Evolutionary conservation across 1,140 invertebrate genomes (phyloP).

Genomic region (Drosophila kohkoa): DNA sequence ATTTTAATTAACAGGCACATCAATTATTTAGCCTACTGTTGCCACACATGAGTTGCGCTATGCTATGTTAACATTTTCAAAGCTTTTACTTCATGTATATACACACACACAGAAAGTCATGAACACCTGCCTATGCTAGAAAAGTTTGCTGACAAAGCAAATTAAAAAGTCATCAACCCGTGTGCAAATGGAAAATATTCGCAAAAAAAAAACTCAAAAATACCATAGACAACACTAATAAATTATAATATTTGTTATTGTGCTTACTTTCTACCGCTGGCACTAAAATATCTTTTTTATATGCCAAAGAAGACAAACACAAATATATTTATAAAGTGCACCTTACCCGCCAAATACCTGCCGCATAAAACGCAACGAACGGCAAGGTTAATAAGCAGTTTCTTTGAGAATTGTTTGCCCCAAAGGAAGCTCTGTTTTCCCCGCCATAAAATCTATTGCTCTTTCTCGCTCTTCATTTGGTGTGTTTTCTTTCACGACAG

Average conservation of each 20-base stretch:
- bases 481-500: conserved; percentile 59
- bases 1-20: conserved; percentile 5
- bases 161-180: conserved; percentile 27
- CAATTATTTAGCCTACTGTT: conserved; percentile 1
- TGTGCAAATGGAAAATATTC: conserved; percentile 2
- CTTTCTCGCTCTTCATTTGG: neutral
- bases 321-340: conserved; percentile 29
- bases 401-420: conserved; percentile 45
- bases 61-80: conserved; percentile 2
- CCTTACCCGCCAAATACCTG: conserved; percentile 10
- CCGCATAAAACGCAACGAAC: conserved; percentile 36
- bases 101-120: conserved; percentile 17
- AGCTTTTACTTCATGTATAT: neutral
- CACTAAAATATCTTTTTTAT: conserved; percentile 47
- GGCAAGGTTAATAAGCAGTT: conserved; percentile 73
- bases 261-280: conserved; percentile 4
- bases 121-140: conserved; percentile 7
- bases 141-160: conserved; percentile 55
- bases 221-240: conserved; percentile 54
- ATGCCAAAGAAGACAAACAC: conserved; percentile 43
- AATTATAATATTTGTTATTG: conserved; percentile 47
- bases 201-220: conserved; percentile 33
- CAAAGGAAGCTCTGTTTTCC: neutral
- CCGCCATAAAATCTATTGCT: neutral
- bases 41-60: neutral